Percentiles rank a stretch among this genome's conserved stretches.
Conservation (phyloP, 1,140 invertebrate species). For the Temnothorax nylanderi region DNA sequence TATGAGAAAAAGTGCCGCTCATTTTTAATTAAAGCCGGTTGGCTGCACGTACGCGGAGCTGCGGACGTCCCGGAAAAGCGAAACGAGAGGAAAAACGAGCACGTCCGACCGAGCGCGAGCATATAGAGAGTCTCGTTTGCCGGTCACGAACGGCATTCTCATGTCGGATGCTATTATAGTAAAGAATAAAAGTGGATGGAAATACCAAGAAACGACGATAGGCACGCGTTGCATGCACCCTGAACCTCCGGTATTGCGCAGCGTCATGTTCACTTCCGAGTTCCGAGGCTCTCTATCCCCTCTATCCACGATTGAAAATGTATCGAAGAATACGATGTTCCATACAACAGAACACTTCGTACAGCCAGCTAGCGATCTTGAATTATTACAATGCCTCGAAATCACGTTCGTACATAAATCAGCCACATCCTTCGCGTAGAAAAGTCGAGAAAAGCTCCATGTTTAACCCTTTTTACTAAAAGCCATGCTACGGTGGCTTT, state of each 20-base stretch:
- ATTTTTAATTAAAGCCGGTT: constrained; percentile 61
- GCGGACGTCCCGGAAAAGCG: constrained; percentile 52
- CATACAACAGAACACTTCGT: not conserved
- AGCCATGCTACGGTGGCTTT: not conserved
- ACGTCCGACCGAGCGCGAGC: constrained; percentile 48
- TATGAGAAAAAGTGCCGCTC: constrained; percentile 58
- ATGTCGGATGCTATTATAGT: constrained; percentile 62
- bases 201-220: constrained; percentile 63
- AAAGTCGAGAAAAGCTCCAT: constrained; percentile 21
- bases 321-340: constrained; percentile 33
- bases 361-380: constrained; percentile 9
- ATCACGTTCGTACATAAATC: constrained; percentile 39
- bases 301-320: constrained; percentile 10
- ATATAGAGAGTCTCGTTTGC: constrained; percentile 54
- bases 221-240: constrained; percentile 55
- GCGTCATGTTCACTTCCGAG: constrained; percentile 14
- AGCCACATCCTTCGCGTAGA: not conserved
- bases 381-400: constrained; percentile 41
- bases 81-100: constrained; percentile 58
- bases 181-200: constrained; percentile 63
- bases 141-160: constrained; percentile 58
- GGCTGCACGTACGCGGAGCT: constrained; percentile 54
- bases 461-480: not conserved
- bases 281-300: not conserved
- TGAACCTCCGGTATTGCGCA: constrained; percentile 12